These are phyloP conservation scores for Drosophila tsacasi DNA, from an alignment of 1,140 invertebrate species.

Conservation along the genomic window DNA sequence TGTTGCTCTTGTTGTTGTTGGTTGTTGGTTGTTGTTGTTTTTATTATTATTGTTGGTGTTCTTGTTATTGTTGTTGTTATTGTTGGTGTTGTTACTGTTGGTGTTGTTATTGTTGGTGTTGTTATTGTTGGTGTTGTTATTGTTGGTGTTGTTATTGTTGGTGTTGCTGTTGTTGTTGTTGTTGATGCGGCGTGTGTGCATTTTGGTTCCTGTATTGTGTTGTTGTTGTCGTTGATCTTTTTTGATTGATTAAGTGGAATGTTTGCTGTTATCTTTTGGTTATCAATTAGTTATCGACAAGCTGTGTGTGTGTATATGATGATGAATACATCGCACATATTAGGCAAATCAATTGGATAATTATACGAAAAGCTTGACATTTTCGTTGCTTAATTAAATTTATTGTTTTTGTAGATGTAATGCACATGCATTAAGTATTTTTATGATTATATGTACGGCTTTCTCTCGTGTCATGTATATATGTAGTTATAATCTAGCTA, in stretches of 20 bases:
- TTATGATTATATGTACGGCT: background rate
- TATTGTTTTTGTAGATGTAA: too few species aligned
- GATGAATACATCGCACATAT: conserved; percentile 24
- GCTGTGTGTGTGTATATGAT: background rate
- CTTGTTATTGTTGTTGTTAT: conserved; percentile 7
- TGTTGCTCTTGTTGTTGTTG: conserved; percentile 25
- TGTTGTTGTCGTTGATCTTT: conserved; percentile 3
- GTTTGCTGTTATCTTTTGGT: conserved; percentile 31
- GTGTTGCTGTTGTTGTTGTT: conserved; percentile 20
- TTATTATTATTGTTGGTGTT: conserved; percentile 16
- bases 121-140: background rate
- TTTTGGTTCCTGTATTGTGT: background rate
- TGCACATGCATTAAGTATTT: background rate
- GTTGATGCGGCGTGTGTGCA: conserved; percentile 1
- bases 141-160: conserved; percentile 27
- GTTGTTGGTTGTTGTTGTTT: conserved; percentile 19
- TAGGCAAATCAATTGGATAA: background rate
- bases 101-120: background rate
- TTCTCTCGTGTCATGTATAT: too few species aligned
- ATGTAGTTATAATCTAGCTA: too few species aligned
- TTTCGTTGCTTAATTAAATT: background rate
- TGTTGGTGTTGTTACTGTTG: conserved; percentile 8
- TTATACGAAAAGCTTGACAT: background rate
- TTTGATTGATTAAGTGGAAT: conserved; percentile 47
- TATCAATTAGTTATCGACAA: conserved; percentile 39